These are phyloP conservation scores for Lepidotrigona ventralis DNA, from an alignment of 1,140 invertebrate genomes.

Conservation along the genomic window DNA sequence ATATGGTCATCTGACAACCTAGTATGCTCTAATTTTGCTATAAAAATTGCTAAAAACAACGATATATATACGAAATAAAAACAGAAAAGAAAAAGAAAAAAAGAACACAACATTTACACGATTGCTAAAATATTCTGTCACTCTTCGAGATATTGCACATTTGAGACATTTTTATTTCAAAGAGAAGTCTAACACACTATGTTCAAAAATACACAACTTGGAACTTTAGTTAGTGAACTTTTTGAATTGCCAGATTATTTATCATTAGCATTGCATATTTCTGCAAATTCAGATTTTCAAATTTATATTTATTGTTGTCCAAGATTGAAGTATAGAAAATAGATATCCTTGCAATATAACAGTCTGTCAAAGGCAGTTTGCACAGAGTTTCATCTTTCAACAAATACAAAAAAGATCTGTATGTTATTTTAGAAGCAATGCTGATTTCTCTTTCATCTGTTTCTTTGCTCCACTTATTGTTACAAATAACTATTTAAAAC, in stretches of 20 bases:
- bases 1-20: conserved; percentile 1
- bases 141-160: conserved; percentile 16
- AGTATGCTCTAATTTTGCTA: background rate
- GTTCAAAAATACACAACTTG: background rate
- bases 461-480: background rate
- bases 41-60: background rate
- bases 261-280: no score
- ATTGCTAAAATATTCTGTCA: conserved; percentile 13
- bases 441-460: background rate
- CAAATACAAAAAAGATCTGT: background rate
- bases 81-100: background rate
- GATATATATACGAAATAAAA: conserved; percentile 11
- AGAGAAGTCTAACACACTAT: background rate
- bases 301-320: background rate
- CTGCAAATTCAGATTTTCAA: no score
- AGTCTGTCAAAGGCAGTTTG: background rate
- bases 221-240: background rate
- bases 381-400: background rate
- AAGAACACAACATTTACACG: background rate
- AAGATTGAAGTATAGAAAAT: background rate
- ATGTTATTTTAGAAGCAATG: background rate
- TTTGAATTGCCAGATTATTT: background rate
- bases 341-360: background rate
- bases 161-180: background rate
- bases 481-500: background rate